Conservation (phyloP, 1,140 invertebrate genomes). For the Cheumatopsyche charites region DNA sequence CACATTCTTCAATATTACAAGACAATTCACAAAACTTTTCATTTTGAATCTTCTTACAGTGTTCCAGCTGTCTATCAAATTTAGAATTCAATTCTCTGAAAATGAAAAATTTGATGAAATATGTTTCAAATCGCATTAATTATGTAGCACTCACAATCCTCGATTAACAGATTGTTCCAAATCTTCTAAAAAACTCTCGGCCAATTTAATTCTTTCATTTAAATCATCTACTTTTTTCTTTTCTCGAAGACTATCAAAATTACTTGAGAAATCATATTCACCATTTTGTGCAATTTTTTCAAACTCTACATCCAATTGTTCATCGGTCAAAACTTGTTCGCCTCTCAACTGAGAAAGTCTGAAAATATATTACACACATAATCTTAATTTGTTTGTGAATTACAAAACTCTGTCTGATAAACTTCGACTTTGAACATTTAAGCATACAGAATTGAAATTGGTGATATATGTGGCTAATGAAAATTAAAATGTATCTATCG, state of each 20-base stretch:
- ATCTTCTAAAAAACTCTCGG: not conserved
- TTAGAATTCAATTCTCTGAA: constrained; percentile 4
- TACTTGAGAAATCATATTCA: not conserved
- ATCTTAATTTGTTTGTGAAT: not conserved
- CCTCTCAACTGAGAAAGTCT: not conserved
- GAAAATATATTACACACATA: not conserved
- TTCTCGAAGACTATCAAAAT: not conserved
- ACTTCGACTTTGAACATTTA: not conserved
- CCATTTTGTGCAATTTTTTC: not conserved
- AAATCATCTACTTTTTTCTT: constrained; percentile 8
- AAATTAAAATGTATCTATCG: not conserved
- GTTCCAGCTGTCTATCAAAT: constrained; percentile 21
- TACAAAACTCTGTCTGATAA: not conserved
- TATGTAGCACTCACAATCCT: constrained; percentile 8
- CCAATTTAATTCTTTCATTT: not conserved
- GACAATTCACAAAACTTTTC: constrained; percentile 11
- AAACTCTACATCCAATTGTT: not conserved
- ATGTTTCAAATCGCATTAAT: not conserved
- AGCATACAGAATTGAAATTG: no score
- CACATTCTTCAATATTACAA: not conserved
- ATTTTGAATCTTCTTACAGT: not conserved
- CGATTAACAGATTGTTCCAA: not conserved
- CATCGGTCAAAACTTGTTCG: not conserved
- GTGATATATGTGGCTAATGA: no score
- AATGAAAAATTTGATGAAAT: not conserved